Evolutionary conservation across 2,113 vertebrate species (phyloP).

Genomic region (Chinchilla lanigera): DNA sequence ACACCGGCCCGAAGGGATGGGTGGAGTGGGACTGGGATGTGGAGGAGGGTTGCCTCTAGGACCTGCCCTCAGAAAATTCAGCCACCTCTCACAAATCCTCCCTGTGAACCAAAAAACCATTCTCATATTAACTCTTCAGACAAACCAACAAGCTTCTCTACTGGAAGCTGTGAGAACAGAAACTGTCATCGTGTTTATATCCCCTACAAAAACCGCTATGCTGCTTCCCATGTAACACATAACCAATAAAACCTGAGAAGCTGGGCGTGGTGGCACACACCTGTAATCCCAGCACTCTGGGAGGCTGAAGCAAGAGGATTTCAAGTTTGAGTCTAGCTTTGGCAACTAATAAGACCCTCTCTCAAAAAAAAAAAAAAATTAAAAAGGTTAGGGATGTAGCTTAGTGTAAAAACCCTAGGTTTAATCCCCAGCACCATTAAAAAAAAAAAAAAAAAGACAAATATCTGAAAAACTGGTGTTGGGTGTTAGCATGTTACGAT

Average conservation of each 20-base stretch:
- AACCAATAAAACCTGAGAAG: background rate
- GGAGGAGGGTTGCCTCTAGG: too few relatives aligned
- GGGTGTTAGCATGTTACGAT: background rate
- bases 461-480: background rate
- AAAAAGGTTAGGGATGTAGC: background rate
- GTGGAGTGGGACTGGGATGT: background rate
- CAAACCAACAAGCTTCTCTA: background rate
- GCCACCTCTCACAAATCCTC: background rate
- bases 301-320: background rate
- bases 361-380: background rate
- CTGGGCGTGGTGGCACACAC: background rate
- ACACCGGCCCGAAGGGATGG: background rate
- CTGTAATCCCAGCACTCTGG: background rate
- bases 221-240: background rate
- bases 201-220: background rate
- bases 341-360: background rate
- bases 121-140: too few relatives aligned
- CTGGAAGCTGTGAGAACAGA: background rate
- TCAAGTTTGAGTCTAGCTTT: background rate
- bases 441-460: background rate
- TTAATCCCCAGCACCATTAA: background rate
- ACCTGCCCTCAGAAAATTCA: rapidly evolving
- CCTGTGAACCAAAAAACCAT: background rate
- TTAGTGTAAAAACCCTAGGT: background rate
- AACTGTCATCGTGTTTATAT: background rate